These are phyloP conservation scores for Clitarchus hookeri DNA, from an alignment of 2,888 invertebrate genomes.

Conservation along the genomic window DNA sequence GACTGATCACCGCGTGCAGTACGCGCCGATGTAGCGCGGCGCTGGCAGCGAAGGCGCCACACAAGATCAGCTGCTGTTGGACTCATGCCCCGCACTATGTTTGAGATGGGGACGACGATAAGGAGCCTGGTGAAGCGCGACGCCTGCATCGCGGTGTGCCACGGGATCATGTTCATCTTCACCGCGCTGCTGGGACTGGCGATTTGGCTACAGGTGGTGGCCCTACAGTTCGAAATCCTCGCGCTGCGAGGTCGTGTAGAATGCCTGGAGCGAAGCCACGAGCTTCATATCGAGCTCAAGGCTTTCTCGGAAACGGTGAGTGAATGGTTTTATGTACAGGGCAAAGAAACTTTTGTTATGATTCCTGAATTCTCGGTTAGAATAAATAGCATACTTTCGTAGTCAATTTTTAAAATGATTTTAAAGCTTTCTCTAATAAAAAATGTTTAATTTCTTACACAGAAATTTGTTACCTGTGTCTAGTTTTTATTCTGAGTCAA, in stretches of 20 bases:
- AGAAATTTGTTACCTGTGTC: too few relatives aligned
- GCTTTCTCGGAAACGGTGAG: not conserved
- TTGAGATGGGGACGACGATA: not conserved
- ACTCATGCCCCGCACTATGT: not conserved
- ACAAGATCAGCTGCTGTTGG: not conserved
- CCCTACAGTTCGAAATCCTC: not conserved
- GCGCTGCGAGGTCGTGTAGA: not conserved
- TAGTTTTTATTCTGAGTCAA: too few relatives aligned
- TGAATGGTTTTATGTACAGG: not conserved
- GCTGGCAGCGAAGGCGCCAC: not conserved
- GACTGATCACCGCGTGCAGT: too few relatives aligned
- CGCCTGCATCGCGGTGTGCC: not conserved
- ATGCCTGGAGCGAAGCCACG: not conserved
- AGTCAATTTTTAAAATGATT: too few relatives aligned
- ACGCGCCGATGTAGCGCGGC: not conserved
- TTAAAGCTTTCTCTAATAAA: too few relatives aligned
- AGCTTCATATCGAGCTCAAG: not conserved
- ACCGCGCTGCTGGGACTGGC: not conserved
- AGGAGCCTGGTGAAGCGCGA: not conserved
- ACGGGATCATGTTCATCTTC: not conserved
- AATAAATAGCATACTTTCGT: too few relatives aligned
- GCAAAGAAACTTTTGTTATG: too few relatives aligned
- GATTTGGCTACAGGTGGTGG: not conserved
- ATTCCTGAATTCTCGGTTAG: too few relatives aligned
- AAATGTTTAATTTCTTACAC: too few relatives aligned